phyloP scores from a whole-genome alignment of 2,113 vertebrate genomes.

The Zosterops pallidus region DNA sequence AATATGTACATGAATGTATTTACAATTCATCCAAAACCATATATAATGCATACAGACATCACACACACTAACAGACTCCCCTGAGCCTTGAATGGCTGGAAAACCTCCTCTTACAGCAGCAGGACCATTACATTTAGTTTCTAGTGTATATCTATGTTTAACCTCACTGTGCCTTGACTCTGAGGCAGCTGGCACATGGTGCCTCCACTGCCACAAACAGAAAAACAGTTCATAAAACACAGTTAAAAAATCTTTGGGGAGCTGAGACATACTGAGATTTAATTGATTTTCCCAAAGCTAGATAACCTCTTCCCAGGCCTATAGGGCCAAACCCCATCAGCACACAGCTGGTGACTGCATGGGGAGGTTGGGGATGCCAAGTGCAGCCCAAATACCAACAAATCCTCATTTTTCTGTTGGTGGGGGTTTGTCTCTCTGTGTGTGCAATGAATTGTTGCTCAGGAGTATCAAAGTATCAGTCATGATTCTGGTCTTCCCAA shows the following conservation, averaged over 20 bases:
- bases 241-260: background rate
- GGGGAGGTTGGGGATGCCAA: background rate
- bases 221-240: background rate
- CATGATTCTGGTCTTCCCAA: background rate
- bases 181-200: background rate
- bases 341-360: background rate
- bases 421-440: background rate
- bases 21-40: background rate
- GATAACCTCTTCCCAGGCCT: background rate
- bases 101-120: background rate
- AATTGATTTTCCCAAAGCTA: background rate
- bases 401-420: background rate
- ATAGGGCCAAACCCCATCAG: accelerated
- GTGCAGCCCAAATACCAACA: background rate
- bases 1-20: background rate
- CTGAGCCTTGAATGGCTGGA: background rate
- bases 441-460: background rate
- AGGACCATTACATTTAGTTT: background rate
- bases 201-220: background rate
- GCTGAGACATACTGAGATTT: background rate
- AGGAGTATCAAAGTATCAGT: background rate
- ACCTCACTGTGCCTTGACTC: background rate
- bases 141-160: background rate
- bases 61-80: background rate
- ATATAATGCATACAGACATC: background rate